These are phyloP conservation scores for Aptenodytes patagonicus DNA, from an alignment of 2,113 vertebrate genomes.

Conservation along the genomic window DNA sequence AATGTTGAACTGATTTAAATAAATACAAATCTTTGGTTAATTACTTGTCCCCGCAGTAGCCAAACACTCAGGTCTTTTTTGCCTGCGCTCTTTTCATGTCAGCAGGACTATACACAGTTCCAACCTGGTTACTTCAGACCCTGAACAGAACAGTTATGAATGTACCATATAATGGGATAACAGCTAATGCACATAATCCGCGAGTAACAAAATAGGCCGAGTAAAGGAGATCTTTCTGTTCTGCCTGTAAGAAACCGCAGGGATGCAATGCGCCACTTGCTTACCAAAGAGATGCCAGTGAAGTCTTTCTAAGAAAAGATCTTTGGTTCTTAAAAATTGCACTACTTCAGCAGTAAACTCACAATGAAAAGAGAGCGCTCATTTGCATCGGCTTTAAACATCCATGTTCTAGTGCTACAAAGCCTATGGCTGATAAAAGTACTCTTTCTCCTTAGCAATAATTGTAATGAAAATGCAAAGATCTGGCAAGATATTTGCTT, in stretches of 20 bases:
- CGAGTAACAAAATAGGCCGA: constrained; percentile 49
- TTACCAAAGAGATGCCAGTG: constrained; percentile 65
- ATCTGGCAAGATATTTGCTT: constrained; percentile 50
- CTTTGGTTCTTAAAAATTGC: constrained; percentile 55
- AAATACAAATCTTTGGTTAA: not conserved
- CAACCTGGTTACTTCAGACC: constrained; percentile 49
- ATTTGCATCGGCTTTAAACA: constrained; percentile 68
- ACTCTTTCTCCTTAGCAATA: constrained; percentile 35
- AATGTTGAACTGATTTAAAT: not conserved
- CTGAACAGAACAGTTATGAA: constrained; percentile 65
- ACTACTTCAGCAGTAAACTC: constrained; percentile 43
- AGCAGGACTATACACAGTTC: not conserved
- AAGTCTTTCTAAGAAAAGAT: constrained; percentile 52
- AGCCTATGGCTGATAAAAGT: constrained; percentile 59
- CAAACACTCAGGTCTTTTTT: not conserved
- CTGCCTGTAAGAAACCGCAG: constrained; percentile 43
- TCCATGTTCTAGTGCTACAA: constrained; percentile 27
- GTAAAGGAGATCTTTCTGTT: constrained; percentile 45
- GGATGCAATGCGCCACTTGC: constrained; percentile 37
- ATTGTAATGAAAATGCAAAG: constrained; percentile 60
- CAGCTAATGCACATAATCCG: constrained; percentile 77
- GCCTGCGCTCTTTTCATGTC: not conserved
- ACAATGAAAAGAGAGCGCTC: constrained; percentile 44
- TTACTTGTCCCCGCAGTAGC: not conserved
- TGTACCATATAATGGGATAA: constrained; percentile 76